These are phyloP conservation scores for Cetoscarus ocellatus DNA, from an alignment of 2,797 vertebrate species.

Conservation along the genomic window DNA sequence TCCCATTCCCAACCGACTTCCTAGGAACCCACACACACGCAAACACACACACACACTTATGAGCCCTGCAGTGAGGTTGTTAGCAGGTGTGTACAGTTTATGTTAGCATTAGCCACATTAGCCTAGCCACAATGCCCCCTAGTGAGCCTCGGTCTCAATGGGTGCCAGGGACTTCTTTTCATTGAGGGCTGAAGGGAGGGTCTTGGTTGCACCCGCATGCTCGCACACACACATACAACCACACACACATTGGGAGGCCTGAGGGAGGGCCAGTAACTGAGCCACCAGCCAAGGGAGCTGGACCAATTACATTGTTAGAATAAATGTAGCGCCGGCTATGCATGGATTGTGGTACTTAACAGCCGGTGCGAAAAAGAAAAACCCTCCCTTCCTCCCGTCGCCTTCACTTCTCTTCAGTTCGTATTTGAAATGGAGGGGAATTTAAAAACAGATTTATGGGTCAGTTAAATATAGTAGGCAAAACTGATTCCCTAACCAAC, in stretches of 20 bases:
- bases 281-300: slow-evolving; percentile 88
- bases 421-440: slow-evolving; percentile 87
- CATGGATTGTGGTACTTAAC: slow-evolving; percentile 91
- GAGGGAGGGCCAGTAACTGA: slow-evolving; percentile 86
- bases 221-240: slow-evolving; percentile 28
- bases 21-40: slow-evolving; percentile 20
- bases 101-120: slow-evolving; percentile 82
- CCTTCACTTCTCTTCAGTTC: slow-evolving; percentile 60
- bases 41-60: slow-evolving; percentile 39
- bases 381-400: slow-evolving; percentile 74
- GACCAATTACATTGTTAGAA: slow-evolving; percentile 91
- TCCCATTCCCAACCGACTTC: slow-evolving; percentile 41
- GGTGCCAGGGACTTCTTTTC: slow-evolving; percentile 88
- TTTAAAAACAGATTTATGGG: slow-evolving; percentile 93
- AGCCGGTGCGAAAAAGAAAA: slow-evolving; percentile 82
- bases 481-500: slow-evolving; percentile 86
- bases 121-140: slow-evolving; percentile 55
- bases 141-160: slow-evolving; percentile 69
- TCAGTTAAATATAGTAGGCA: slow-evolving; percentile 91
- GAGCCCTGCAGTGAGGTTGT: slow-evolving; percentile 82
- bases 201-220: slow-evolving; percentile 33
- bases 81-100: slow-evolving; percentile 84
- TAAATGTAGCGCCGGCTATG: slow-evolving; percentile 83
- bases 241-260: slow-evolving; percentile 68
- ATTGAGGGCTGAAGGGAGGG: slow-evolving; percentile 80